Evolutionary conservation across 2,888 invertebrate genomes (phyloP), one percentile per base, ranked within the genome.

Genomic region (Yponomeuta sedellus): DNA sequence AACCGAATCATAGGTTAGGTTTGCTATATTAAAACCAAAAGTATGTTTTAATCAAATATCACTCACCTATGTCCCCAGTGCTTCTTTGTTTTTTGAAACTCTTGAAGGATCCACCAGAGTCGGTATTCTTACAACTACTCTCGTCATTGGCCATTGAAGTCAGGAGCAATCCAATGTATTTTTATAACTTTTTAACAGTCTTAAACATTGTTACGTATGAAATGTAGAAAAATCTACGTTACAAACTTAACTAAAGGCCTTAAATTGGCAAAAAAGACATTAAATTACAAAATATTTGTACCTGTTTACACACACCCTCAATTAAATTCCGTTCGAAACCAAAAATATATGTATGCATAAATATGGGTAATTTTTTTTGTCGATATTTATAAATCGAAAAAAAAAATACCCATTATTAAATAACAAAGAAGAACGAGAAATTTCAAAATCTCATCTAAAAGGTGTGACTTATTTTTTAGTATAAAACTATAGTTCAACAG

Each of bases 111-210:
- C 86, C 87, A 76, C 88, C 86, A 72, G 86, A 87, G 79, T 86
- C 88, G 72, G 82, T 85, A 86, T 83, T 86, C 83, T 80, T 83
- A 73, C 82, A 88, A 89, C 82, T 85, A 87, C 88, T 89, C 75
- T 88, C 88, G 84, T 91, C 91, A 91, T 88, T 90, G 83, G 90
- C 90, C 90, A 91, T 91, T 85, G 88, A 86, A 88, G 12, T 64
- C 28, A 52, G 25, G 16, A 52, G 12, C 64, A 83, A 75, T 64
- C 20, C 44, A 19, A 20, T 44, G 19, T 44, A 11, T 6, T 64
- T 19, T 52, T 20, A 76, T 79, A 71, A 75, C 70, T 19, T 52
- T 20, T 76, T 79, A 71, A 75, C 70, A 67, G 67, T 69, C 64
- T 66, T 69, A 57, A 63, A 4, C 61, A 34, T 61, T n/a, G 22